Evolutionary conservation across 30 jellyfish, hydroid and myxozoan species (phyloP).

Genomic region (Cassiopea xamachana): DNA sequence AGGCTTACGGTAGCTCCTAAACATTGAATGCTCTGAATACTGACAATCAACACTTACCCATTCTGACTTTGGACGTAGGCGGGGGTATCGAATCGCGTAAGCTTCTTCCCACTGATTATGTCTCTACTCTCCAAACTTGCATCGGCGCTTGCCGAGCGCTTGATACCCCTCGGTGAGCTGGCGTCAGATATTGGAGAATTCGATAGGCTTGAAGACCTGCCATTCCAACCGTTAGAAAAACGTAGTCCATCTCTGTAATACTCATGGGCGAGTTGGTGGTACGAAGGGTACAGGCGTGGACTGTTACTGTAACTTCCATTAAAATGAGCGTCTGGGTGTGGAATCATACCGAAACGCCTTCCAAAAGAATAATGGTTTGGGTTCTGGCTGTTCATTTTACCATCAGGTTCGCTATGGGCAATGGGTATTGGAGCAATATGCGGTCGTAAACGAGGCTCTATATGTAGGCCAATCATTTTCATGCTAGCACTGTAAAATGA

Average conservation of each 20-base stretch:
- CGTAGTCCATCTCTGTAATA: slow-evolving; percentile 48
- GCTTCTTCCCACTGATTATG: slow-evolving; percentile 21
- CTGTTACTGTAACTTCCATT: neutral
- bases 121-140: slow-evolving; percentile 59
- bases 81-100: slow-evolving; percentile 38
- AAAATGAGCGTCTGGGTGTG: slow-evolving; percentile 33
- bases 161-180: slow-evolving; percentile 65
- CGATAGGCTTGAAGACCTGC: slow-evolving; percentile 64
- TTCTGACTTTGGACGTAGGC: slow-evolving; percentile 6
- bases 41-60: slow-evolving; percentile 39
- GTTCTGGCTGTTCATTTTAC: slow-evolving; percentile 18
- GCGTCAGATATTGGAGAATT: slow-evolving; percentile 68
- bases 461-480: slow-evolving; percentile 84
- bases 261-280: slow-evolving; percentile 38
- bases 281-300: slow-evolving; percentile 35
- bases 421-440: slow-evolving; percentile 92
- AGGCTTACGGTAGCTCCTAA: neutral
- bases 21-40: neutral
- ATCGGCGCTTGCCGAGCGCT: slow-evolving; percentile 68
- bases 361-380: slow-evolving; percentile 24
- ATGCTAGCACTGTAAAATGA: slow-evolving; percentile 29
- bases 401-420: slow-evolving; percentile 71
- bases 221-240: slow-evolving; percentile 48
- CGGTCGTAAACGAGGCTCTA: slow-evolving; percentile 93
- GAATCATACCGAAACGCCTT: slow-evolving; percentile 33